A percentile compares a stretch with the other conserved stretches of the same genome.
These are phyloP conservation scores for Tachyglossus aculeatus DNA, from an alignment of 2,797 vertebrate species.

Conservation along the genomic window DNA sequence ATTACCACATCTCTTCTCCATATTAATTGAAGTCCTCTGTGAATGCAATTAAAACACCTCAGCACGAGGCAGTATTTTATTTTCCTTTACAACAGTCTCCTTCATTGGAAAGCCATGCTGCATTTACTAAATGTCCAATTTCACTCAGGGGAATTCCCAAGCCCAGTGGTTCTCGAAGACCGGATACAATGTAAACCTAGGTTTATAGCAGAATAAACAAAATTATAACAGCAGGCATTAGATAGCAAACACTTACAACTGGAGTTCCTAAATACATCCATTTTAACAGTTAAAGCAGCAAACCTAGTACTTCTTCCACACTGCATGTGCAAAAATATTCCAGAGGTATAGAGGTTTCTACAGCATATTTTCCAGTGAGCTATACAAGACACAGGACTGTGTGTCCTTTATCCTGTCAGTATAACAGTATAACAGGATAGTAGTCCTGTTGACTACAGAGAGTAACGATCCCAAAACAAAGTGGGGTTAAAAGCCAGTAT, in stretches of 20 bases:
- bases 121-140: slow-evolving; percentile 43
- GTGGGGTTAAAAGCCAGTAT: slow-evolving; percentile 44
- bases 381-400: neutral
- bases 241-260: slow-evolving; percentile 22
- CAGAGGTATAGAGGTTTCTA: slow-evolving; percentile 28
- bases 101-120: slow-evolving; percentile 49
- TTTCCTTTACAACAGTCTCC: slow-evolving; percentile 43
- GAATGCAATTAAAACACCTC: slow-evolving; percentile 51
- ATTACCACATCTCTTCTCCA: slow-evolving; percentile 51
- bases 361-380: neutral
- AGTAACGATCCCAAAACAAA: slow-evolving; percentile 40
- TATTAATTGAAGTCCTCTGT: neutral
- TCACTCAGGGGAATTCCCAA: slow-evolving; percentile 35
- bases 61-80: slow-evolving; percentile 48
- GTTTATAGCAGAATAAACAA: slow-evolving; percentile 4
- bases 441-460: slow-evolving; percentile 30
- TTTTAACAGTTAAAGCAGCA: slow-evolving; percentile 46
- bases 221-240: slow-evolving; percentile 32
- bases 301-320: slow-evolving; percentile 59
- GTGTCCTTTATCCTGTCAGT: neutral
- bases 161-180: slow-evolving; percentile 13
- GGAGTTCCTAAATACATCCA: slow-evolving; percentile 40
- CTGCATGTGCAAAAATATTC: slow-evolving; percentile 56
- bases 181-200: slow-evolving; percentile 21
- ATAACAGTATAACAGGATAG: too few relatives aligned